These are phyloP conservation scores for Gallinago paraguaiae DNA, from an alignment of 2,113 vertebrate genomes.

Conservation along the genomic window DNA sequence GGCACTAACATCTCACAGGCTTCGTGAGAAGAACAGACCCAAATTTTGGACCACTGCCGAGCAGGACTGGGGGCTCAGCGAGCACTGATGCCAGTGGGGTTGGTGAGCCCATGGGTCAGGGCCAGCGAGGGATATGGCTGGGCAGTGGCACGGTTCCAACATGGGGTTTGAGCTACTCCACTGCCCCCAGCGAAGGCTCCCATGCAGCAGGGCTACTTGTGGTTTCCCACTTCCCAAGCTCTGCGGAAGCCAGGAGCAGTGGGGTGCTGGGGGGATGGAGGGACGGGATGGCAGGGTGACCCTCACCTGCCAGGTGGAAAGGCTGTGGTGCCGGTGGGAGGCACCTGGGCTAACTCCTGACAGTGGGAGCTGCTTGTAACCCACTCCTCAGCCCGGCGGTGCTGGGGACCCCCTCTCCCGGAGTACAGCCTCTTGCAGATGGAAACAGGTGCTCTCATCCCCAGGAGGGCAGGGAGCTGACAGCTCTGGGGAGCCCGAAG, in stretches of 20 bases:
- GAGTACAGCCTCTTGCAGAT: not conserved
- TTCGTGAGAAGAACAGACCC: not conserved
- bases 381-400: rapidly evolving
- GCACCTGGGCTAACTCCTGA: not conserved
- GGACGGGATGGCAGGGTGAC: not conserved
- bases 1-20: not conserved
- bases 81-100: not conserved
- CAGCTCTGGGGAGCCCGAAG: not conserved
- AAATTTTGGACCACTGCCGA: not conserved
- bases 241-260: not conserved
- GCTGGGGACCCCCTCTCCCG: not conserved
- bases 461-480: not conserved
- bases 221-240: not conserved
- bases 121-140: rapidly evolving
- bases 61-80: not conserved
- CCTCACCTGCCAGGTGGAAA: not conserved
- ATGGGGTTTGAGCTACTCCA: not conserved
- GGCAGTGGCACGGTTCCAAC: rapidly evolving
- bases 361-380: not conserved
- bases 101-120: not conserved
- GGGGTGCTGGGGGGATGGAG: rapidly evolving
- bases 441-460: rapidly evolving
- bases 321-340: not conserved
- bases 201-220: rapidly evolving
- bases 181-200: not conserved